These are phyloP conservation scores for Callithrix jacchus DNA, from an alignment of 2,113 vertebrate genomes.

Conservation along the genomic window DNA sequence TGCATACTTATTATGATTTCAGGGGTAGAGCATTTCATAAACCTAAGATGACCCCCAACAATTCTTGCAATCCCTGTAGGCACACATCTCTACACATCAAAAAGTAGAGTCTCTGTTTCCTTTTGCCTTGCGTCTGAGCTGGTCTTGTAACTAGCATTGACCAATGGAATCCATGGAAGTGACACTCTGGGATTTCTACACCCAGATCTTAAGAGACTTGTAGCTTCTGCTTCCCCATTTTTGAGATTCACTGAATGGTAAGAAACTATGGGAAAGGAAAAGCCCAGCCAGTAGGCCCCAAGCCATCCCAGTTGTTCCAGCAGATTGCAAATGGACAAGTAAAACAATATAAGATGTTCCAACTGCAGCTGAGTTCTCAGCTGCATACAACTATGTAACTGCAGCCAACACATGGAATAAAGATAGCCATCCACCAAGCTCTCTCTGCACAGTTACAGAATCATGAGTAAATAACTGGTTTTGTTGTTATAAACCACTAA, in stretches of 20 bases:
- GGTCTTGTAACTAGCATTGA: background rate
- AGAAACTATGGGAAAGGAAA: background rate
- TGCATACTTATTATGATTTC: background rate
- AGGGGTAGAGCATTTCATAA: background rate
- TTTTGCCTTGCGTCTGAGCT: background rate
- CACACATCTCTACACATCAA: background rate
- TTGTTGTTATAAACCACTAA: background rate
- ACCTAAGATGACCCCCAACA: background rate
- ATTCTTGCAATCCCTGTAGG: background rate
- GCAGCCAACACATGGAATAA: background rate
- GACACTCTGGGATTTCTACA: background rate
- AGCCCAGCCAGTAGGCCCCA: background rate
- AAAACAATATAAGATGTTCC: background rate
- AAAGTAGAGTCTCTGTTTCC: background rate
- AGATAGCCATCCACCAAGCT: background rate
- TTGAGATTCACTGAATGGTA: background rate
- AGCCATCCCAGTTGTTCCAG: background rate
- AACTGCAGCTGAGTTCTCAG: background rate
- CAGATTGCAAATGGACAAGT: background rate
- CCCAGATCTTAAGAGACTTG: background rate
- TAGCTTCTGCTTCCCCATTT: background rate
- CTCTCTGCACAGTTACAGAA: background rate
- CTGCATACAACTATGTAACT: background rate
- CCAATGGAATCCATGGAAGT: background rate
- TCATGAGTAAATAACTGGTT: background rate